Base-by-base conservation (phyloP, 2,113 vertebrate species). In the Paramisgurnus dabryanus region DNA sequence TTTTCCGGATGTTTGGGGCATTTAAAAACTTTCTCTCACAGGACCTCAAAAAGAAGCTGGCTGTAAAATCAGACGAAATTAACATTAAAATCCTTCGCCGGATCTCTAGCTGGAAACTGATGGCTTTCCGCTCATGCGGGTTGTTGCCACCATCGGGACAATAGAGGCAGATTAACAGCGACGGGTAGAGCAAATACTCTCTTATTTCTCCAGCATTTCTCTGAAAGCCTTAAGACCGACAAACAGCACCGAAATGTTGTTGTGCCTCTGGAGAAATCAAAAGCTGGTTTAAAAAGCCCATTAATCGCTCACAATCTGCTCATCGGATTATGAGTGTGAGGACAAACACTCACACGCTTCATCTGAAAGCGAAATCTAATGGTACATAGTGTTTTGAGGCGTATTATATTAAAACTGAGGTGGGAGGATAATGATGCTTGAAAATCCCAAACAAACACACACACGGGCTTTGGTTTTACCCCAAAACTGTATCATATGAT, bases 271-370 rank as follows among this genome's bases (percentile, higher is more conserved):
- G 87, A 87, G 86, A 84, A 89, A 90, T 91, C 86, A 74, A 89
- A 91, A 88, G 90, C 86, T 45, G 68, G 80, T 89, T 87, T 87
- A 88, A 92, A 92, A 90, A 91, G 87, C 86, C 78, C 69, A 80
- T 87, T 91, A 90, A 92, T 92, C 90, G 64, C 84, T 71, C 85
- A 76, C 89, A 92, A 93, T 93, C 90, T 90, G 85, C 86, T 90
- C 82, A 79, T 70, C 43, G 87, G 89, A 90, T 91, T 89, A 90
- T 75, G 22, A 78, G 63, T 67, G 4, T 45, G 55, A 69, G 79
- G 67, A 83, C 70, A 7, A 55, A 15, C 78, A 86, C 6, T 65
- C 77, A 86, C 67, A 5, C 71, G 13, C 71, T 43, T 7, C 55
- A 4, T 67, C 86, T 86, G 77, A 85, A 78, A 88, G 73, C 57